phyloP scores from a whole-genome alignment of 2,888 invertebrate genomes.

The Lamellibrachia columna region DNA sequence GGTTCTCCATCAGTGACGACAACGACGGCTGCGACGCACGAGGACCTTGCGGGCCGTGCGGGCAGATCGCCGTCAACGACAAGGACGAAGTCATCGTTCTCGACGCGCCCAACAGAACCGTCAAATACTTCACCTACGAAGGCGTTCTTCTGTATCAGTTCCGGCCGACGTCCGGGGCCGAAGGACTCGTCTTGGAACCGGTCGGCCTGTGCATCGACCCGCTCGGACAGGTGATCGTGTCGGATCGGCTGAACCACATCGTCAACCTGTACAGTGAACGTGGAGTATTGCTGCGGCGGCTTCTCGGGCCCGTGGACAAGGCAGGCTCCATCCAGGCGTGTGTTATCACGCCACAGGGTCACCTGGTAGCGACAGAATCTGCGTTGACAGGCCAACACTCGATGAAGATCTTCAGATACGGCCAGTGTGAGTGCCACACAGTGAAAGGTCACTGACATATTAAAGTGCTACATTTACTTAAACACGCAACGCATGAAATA shows the following conservation, averaged over 20 bases:
- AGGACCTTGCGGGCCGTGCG: neutral
- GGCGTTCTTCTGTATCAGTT: conserved; percentile 52
- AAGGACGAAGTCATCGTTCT: conserved; percentile 54
- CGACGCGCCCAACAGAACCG: conserved; percentile 48
- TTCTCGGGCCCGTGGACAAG: conserved; percentile 54
- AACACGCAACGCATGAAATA: neutral
- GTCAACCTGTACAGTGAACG: conserved; percentile 54
- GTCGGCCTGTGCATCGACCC: conserved; percentile 50
- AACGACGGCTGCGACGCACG: neutral
- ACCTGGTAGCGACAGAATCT: conserved; percentile 55
- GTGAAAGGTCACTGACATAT: conserved; percentile 44
- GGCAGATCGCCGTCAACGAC: conserved; percentile 29
- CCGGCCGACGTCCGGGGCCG: conserved; percentile 44
- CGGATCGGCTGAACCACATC: conserved; percentile 58
- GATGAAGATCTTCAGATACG: conserved; percentile 58
- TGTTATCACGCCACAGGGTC: conserved; percentile 58
- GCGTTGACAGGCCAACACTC: conserved; percentile 56
- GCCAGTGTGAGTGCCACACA: conserved; percentile 44
- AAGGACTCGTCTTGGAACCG: conserved; percentile 51
- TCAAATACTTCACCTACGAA: conserved; percentile 52
- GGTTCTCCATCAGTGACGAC: neutral
- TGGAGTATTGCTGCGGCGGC: conserved; percentile 50
- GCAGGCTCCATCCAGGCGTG: conserved; percentile 54
- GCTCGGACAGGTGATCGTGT: conserved; percentile 51
- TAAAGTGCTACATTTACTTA: neutral